Percentiles rank a stretch among this genome's conserved stretches.
Conservation (phyloP, 2,888 invertebrate genomes). For the Lepidonotus clava region DNA sequence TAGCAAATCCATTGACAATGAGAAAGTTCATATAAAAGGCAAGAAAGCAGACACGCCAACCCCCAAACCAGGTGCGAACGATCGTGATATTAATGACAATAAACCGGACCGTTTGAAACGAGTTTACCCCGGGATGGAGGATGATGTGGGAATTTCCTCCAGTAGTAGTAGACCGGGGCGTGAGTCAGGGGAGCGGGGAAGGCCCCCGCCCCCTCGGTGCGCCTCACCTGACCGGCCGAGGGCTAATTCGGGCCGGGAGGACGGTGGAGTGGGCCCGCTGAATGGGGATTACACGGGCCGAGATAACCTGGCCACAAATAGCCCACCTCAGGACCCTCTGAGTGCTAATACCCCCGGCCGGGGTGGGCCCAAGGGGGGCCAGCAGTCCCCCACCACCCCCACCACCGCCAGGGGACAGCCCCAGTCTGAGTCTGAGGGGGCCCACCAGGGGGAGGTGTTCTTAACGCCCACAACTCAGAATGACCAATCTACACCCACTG, state of each 20-base stretch:
- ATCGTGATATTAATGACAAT: too few species aligned
- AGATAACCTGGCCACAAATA: slow-evolving; percentile 1
- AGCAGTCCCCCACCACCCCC: background rate
- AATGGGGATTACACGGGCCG: slow-evolving; percentile 15
- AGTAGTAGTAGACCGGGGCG: too few species aligned
- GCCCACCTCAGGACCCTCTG: background rate
- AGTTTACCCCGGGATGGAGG: too few species aligned
- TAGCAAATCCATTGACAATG: too few species aligned
- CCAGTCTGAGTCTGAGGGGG: background rate
- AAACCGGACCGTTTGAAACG: too few species aligned
- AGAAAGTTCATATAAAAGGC: too few species aligned
- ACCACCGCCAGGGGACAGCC: background rate
- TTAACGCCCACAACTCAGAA: background rate
- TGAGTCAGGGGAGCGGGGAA: background rate
- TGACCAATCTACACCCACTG: too few species aligned
- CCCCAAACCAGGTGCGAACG: too few species aligned
- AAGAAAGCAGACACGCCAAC: too few species aligned
- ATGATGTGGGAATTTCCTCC: too few species aligned
- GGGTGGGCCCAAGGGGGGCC: background rate
- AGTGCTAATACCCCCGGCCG: background rate
- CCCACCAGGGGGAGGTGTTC: background rate
- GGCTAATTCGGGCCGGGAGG: slow-evolving; percentile 2
- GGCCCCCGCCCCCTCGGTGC: background rate
- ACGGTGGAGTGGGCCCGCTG: background rate
- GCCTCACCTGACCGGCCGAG: background rate